Percentiles rank a stretch among this genome's conserved stretches.
Evolutionary conservation across 2,888 invertebrate species (phyloP).

Genomic region (Synanthedon vespiformis): DNA sequence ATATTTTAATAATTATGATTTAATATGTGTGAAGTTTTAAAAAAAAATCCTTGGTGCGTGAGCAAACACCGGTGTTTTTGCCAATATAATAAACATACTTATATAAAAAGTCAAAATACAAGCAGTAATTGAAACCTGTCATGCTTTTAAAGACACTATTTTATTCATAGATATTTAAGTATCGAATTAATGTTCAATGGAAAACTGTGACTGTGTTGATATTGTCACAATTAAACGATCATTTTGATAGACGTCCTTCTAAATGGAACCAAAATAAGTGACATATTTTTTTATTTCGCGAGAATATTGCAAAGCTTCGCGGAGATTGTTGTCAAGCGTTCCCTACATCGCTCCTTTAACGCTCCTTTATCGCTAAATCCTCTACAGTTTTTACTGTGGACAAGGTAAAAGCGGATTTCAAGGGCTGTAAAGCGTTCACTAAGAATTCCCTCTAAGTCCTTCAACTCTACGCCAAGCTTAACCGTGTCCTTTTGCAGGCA

Average conservation of each 20-base stretch:
- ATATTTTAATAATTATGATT: not conserved
- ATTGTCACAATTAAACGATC: no score
- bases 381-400: conserved; percentile 31
- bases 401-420: conserved; percentile 31
- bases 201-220: no score
- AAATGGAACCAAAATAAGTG: no score
- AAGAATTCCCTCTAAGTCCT: conserved; percentile 36
- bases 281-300: conserved; percentile 1
- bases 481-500: conserved; percentile 16
- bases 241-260: no score
- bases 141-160: conserved; percentile 22
- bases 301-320: conserved; percentile 47
- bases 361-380: conserved; percentile 38
- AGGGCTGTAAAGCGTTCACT: conserved; percentile 45
- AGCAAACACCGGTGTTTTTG: conserved; percentile 9
- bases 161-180: not conserved
- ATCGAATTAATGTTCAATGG: no score
- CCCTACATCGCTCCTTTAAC: conserved; percentile 35
- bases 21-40: not conserved
- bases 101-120: conserved; percentile 22
- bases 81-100: conserved; percentile 17
- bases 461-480: conserved; percentile 55
- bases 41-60: not conserved
- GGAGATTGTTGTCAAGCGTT: conserved; percentile 36
- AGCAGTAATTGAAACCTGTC: conserved; percentile 24